These are phyloP conservation scores for Cerastoderma edule DNA, from an alignment of 2,888 invertebrate genomes.

Conservation along the genomic window DNA sequence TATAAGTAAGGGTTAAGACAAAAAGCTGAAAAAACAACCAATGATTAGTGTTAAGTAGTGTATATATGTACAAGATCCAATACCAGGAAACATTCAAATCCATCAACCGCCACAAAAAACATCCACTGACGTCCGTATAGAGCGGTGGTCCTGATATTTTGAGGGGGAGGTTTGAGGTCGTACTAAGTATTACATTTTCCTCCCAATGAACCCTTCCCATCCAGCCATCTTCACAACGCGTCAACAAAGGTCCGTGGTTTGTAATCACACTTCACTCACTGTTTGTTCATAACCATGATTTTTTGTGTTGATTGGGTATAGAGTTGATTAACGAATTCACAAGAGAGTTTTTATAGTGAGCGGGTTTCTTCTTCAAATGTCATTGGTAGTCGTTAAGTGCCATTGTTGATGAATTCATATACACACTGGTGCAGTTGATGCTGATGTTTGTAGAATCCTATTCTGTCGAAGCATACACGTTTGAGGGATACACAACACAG, in stretches of 20 bases:
- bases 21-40: constrained; percentile 8
- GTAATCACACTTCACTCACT: neutral
- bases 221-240: constrained; percentile 20
- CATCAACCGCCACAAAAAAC: constrained; percentile 9
- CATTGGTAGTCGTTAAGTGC: no score
- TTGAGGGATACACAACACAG: no score
- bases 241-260: neutral
- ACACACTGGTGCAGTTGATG: no score
- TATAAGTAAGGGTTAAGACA: no score
- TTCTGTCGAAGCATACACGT: no score
- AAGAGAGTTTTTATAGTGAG: neutral
- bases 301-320: neutral
- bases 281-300: neutral
- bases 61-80: constrained; percentile 22
- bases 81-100: constrained; percentile 10
- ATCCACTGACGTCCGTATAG: neutral
- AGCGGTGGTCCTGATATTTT: neutral
- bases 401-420: no score
- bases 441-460: no score
- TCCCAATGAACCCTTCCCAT: constrained; percentile 57
- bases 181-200: constrained; percentile 14
- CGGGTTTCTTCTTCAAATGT: neutral
- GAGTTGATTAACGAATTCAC: no score
- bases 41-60: neutral
- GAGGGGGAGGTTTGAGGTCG: constrained; percentile 8